Evolutionary conservation across 2,888 invertebrate species (phyloP).

Genomic region (Apamea crenata): DNA sequence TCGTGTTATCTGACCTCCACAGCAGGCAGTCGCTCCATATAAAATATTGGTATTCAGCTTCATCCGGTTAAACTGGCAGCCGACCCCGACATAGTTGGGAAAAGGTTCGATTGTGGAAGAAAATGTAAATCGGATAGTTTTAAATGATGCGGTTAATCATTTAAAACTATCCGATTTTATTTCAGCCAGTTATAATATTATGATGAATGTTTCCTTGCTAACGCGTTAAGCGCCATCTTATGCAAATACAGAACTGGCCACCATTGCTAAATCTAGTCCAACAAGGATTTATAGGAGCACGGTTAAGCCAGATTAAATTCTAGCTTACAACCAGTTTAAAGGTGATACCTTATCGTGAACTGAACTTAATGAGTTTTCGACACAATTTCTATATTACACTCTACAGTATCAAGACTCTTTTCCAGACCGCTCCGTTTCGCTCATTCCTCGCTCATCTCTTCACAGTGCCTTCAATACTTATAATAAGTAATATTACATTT

Average conservation of each 20-base stretch:
- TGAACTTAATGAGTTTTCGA: constrained; percentile 54
- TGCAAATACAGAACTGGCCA: constrained; percentile 50
- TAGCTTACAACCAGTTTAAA: constrained; percentile 52
- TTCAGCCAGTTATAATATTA: constrained; percentile 8
- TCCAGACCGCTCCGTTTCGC: background rate
- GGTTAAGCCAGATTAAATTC: constrained; percentile 61
- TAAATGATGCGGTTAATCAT: no score
- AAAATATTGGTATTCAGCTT: no score
- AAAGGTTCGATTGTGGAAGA: background rate
- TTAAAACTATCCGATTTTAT: constrained; percentile 7
- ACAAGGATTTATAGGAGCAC: constrained; percentile 49
- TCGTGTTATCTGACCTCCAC: no score
- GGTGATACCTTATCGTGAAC: constrained; percentile 50
- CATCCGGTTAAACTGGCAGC: no score
- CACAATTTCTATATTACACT: constrained; percentile 19
- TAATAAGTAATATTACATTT: constrained; percentile 52
- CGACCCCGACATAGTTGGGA: no score
- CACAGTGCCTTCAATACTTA: constrained; percentile 9
- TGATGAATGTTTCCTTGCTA: constrained; percentile 50
- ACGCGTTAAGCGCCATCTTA: constrained; percentile 57
- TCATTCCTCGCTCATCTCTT: constrained; percentile 25
- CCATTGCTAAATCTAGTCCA: constrained; percentile 52
- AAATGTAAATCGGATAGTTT: no score
- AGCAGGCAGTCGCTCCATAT: no score
- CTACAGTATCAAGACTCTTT: background rate